A percentile compares a stretch with the other conserved stretches of the same genome.
These are phyloP conservation scores for Sphenopsis melanotis DNA, from an alignment of 2,797 vertebrate species.

Conservation along the genomic window DNA sequence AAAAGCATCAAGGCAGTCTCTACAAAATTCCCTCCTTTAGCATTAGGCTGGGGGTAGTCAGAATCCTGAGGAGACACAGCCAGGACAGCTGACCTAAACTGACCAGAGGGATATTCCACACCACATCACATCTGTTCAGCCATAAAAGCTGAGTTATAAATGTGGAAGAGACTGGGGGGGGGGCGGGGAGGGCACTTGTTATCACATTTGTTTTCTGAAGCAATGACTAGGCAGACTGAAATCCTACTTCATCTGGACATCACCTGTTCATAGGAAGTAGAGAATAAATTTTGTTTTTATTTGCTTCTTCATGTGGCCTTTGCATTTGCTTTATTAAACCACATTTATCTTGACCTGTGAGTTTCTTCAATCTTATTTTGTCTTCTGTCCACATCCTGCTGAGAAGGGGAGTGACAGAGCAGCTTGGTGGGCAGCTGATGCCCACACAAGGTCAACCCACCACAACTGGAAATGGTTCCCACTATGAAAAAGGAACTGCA, in stretches of 20 bases:
- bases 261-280: not conserved
- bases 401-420: not conserved
- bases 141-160: not conserved
- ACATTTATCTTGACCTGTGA: not conserved
- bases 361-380: not conserved
- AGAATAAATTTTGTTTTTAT: not conserved
- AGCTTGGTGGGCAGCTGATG: not conserved
- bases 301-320: not conserved
- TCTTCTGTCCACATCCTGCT: not conserved
- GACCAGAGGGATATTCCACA: not conserved
- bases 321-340: not conserved
- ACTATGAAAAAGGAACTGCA: not conserved
- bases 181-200: fast-evolving
- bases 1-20: not conserved
- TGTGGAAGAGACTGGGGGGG: fast-evolving
- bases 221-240: not conserved
- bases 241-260: not conserved
- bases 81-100: not conserved
- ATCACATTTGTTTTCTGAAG: not conserved
- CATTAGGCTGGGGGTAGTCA: not conserved
- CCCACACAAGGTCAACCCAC: not conserved
- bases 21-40: not conserved
- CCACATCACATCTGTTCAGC: not conserved
- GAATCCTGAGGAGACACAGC: not conserved
- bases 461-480: not conserved